Evolutionary conservation across 2,797 vertebrate genomes (phyloP), one percentile per base, ranked within the genome.

Genomic region (Gila robusta): DNA sequence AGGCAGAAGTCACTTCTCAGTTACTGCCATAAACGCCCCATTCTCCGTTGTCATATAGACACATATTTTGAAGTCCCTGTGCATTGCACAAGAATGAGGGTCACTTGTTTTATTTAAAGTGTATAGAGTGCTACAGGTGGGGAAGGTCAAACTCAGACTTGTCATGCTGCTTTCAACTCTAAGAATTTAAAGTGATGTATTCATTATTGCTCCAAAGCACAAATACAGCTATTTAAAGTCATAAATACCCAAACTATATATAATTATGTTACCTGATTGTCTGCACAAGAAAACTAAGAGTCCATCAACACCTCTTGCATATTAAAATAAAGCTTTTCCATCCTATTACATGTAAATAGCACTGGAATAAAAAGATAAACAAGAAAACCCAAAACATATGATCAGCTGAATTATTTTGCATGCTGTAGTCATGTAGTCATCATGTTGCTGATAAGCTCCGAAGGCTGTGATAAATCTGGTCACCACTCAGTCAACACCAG

Each of bases 401-500:
- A 74, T 64, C 23, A 54, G 37, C 37, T 47, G n/a, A 73, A 19
- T 47, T 73, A 35, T 47, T 83, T 69, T 16, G 6, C 62, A 77
- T 39, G 47, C 35, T 56, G 23, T 16, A 39, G 59, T 39, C 41
- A 49, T n/a, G n/a, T n/a, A n/a, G 23, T 47, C 6, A 17, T 79
- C 59, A 32, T 44, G 62, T 49, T 41, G n/a, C 62, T 54, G 62
- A 77, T 84, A 77, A 77, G 17, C 62, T 84, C 9, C 4, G 28
- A 77, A 23, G 44, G 32, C 23, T 54, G 32, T 84, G 62, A 77
- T 84, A 79, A 70, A 78, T 70, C 74, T 84, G 64, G 49, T 70
- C 73, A 69, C 49, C 41, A 81, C 64, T 78, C 69, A 78, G 35
- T 44, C 66, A 71, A 85, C 64, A 79, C 47, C 64, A 70, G 83